Base-by-base conservation (phyloP, 2,113 vertebrate species). In the Callospermophilus lateralis region DNA sequence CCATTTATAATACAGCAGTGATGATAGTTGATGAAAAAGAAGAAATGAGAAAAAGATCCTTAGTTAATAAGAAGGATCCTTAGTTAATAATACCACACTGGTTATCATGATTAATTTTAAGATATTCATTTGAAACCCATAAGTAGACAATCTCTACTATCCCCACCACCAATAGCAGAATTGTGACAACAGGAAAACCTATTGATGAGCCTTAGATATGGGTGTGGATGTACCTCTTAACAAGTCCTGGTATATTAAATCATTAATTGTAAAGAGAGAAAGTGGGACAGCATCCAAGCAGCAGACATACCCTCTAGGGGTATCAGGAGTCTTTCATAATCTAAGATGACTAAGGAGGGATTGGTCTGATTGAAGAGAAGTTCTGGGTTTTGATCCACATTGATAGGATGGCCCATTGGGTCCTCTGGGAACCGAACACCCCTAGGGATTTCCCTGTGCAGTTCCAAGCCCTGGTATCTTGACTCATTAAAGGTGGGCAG, bases 81-180 rank as follows among this genome's bases (percentile, higher is more conserved):
- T 84, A 72, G 15, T 58, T 84, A 73, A 45, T 63, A 90, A 45
- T 63, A 5, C 1, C 32, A 63, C 28, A 10, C 68, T 77, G 1
- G 8, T 37, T 26, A n/a, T 16, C 48, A 39, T 11, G 6, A 76
- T 70, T 70, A 68, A 89, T 37, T 91, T 80, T 34, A 74, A 70
- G 93, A 81, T 51, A 68, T 28, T 68, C 95, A 37, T 83, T 89
- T 89, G 51, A 90, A 83, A 86, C 15, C 22, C 19, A 22, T 28
- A 88, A 90, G 42, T 93, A 70, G 19, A 34, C 7, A 53, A 6
- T 74, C 67, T 63, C 8, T 15, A 55, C n/a, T 67, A 45, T 8
- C 16, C 19, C 13, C 19, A 30, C 28, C 26, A 22, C 1, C 22
- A 74, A 85, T 0, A 58, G 0, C 51, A 42, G 34, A 20, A 78